A percentile compares a stretch with the other conserved stretches of the same genome.
These are phyloP conservation scores for Phylloscopus trochiloides DNA, from an alignment of 2,113 vertebrate genomes.

Conservation along the genomic window DNA sequence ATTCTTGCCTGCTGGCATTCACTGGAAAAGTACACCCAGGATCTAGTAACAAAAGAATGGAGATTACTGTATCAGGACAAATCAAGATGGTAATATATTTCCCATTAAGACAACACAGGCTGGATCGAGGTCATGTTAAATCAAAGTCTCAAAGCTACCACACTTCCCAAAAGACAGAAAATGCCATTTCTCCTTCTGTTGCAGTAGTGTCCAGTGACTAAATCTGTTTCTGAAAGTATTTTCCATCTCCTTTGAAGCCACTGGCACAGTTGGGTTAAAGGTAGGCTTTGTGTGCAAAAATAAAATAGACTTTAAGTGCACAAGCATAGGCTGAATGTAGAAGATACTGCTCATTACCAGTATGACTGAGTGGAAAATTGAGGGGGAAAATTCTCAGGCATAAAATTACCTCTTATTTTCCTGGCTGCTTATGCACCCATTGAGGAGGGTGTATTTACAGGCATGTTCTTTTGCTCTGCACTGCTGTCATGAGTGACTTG, in stretches of 20 bases:
- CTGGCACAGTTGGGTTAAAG: not conserved
- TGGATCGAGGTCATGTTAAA: not conserved
- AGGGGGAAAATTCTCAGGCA: not conserved
- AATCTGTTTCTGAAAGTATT: not conserved
- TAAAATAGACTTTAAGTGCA: not conserved
- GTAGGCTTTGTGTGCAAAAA: not conserved
- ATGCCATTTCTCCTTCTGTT: not conserved
- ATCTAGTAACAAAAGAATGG: not conserved
- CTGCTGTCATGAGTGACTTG: not conserved
- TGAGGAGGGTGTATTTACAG: not conserved
- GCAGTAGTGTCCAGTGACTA: not conserved
- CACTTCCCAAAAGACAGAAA: not conserved
- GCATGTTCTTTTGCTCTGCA: not conserved
- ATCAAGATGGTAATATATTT: slow-evolving; percentile 14
- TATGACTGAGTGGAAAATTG: not conserved
- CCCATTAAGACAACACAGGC: not conserved
- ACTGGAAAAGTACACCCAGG: not conserved
- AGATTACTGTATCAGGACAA: slow-evolving; percentile 10
- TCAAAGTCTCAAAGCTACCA: not conserved
- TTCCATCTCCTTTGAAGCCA: not conserved
- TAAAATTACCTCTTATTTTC: not conserved
- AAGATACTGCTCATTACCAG: not conserved
- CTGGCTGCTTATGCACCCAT: not conserved
- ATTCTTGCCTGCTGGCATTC: slow-evolving; percentile 27
- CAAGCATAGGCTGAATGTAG: not conserved